Evolutionary conservation across 2,797 vertebrate species (phyloP).

Genomic region (Lacerta agilis): DNA sequence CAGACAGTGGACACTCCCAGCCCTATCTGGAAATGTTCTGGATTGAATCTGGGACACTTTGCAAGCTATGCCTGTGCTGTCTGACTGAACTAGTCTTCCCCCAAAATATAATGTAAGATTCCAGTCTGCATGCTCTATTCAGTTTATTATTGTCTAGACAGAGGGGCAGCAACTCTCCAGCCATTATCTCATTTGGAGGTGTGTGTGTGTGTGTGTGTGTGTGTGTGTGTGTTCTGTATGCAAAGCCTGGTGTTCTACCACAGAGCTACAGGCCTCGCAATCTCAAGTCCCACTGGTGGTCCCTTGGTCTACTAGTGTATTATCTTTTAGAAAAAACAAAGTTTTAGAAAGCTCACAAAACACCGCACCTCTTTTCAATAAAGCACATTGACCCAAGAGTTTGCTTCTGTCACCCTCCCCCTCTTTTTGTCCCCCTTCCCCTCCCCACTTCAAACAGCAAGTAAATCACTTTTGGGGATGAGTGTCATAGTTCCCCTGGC

Average conservation of each 20-base stretch:
- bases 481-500: slow-evolving; percentile 30
- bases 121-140: too few relatives aligned
- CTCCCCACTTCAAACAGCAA: not conserved
- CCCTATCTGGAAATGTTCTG: accelerated
- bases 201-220: too few relatives aligned
- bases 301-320: not conserved
- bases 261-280: too few relatives aligned
- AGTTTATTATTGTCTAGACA: too few relatives aligned
- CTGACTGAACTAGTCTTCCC: too few relatives aligned
- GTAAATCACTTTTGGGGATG: slow-evolving; percentile 59
- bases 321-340: not conserved
- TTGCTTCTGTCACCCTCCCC: not conserved
- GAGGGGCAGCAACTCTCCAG: too few relatives aligned
- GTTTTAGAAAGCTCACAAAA: slow-evolving; percentile 1
- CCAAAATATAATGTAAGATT: too few relatives aligned
- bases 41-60: not conserved
- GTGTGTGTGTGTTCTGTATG: too few relatives aligned
- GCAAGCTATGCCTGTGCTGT: not conserved
- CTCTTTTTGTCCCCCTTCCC: not conserved
- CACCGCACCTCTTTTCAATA: slow-evolving; percentile 18
- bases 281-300: too few relatives aligned
- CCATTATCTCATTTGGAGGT: too few relatives aligned
- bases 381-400: slow-evolving; percentile 22
- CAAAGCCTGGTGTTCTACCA: too few relatives aligned
- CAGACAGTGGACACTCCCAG: not conserved